phyloP scores from a whole-genome alignment of 2,888 invertebrate species.

The Marronus borbonicus region DNA sequence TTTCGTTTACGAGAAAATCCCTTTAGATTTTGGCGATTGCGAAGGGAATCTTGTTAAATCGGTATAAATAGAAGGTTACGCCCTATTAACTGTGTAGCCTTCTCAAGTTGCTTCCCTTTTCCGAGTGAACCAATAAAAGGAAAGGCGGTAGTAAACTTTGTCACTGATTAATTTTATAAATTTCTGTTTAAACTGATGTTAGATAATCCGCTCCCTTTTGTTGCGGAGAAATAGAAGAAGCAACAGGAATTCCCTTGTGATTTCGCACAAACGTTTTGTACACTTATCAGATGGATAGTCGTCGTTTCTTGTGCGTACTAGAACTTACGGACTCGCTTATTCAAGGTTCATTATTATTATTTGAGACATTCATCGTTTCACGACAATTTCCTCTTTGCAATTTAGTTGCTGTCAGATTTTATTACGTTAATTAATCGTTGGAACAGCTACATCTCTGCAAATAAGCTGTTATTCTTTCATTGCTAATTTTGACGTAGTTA shows the following conservation, averaged over 20 bases:
- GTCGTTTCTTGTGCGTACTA: slow-evolving; percentile 17
- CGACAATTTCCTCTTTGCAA: no score
- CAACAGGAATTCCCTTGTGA: not conserved
- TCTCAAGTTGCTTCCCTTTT: slow-evolving; percentile 3
- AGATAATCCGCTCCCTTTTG: slow-evolving; percentile 21
- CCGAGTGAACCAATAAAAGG: not conserved
- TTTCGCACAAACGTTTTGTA: slow-evolving; percentile 9
- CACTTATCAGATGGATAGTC: slow-evolving; percentile 13
- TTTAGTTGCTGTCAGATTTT: not conserved
- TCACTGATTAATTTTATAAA: slow-evolving; percentile 41
- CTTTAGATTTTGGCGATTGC: slow-evolving; percentile 19
- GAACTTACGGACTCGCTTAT: slow-evolving; percentile 6
- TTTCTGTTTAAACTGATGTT: slow-evolving; percentile 33
- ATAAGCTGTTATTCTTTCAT: no score
- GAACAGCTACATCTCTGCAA: no score
- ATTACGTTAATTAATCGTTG: no score
- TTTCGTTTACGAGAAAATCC: slow-evolving; percentile 34
- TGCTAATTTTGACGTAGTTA: no score
- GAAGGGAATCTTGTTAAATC: slow-evolving; percentile 29
- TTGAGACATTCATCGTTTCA: not conserved
- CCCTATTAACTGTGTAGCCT: slow-evolving; percentile 23
- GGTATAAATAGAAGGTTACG: slow-evolving; percentile 38
- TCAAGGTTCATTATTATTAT: slow-evolving; percentile 11
- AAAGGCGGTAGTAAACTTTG: slow-evolving; percentile 26
- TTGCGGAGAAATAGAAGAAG: slow-evolving; percentile 5